Conservation (phyloP, 2,113 vertebrate genomes). For the Myotis davidii region DNA sequence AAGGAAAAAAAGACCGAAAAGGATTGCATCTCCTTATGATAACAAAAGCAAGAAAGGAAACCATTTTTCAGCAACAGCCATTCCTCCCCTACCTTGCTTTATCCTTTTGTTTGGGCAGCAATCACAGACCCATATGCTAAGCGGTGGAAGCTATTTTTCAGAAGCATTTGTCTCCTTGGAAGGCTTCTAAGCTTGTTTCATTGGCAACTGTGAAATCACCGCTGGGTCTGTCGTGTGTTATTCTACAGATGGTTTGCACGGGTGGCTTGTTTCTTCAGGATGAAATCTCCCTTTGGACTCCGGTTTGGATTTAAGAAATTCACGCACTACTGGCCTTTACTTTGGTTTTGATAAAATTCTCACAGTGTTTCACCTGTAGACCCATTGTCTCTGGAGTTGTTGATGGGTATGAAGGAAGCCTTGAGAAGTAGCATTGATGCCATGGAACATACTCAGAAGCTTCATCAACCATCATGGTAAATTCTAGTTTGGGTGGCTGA, state of each 20-base stretch:
- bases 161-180: slow-evolving; percentile 78
- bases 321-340: slow-evolving; percentile 74
- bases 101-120: slow-evolving; percentile 69
- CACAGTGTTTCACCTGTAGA: slow-evolving; percentile 55
- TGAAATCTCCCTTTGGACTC: slow-evolving; percentile 78
- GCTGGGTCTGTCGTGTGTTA: slow-evolving; percentile 79
- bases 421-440: neutral
- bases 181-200: slow-evolving; percentile 79
- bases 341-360: slow-evolving; percentile 76
- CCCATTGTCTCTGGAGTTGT: slow-evolving; percentile 48
- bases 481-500: neutral
- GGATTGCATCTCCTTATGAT: neutral
- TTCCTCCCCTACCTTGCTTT: slow-evolving; percentile 47
- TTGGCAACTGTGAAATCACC: slow-evolving; percentile 83
- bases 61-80: neutral
- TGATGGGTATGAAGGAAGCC: neutral
- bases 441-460: neutral
- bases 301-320: slow-evolving; percentile 76
- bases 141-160: slow-evolving; percentile 75
- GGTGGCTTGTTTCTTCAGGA: slow-evolving; percentile 76
- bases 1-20: neutral
- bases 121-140: slow-evolving; percentile 60
- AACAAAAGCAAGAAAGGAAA: slow-evolving; percentile 53
- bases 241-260: slow-evolving; percentile 82
- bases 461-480: neutral